A percentile compares a stretch with the other conserved stretches of the same genome.
These are phyloP conservation scores for Phyto melanocephala DNA, from an alignment of 2,888 invertebrate species.

Conservation along the genomic window DNA sequence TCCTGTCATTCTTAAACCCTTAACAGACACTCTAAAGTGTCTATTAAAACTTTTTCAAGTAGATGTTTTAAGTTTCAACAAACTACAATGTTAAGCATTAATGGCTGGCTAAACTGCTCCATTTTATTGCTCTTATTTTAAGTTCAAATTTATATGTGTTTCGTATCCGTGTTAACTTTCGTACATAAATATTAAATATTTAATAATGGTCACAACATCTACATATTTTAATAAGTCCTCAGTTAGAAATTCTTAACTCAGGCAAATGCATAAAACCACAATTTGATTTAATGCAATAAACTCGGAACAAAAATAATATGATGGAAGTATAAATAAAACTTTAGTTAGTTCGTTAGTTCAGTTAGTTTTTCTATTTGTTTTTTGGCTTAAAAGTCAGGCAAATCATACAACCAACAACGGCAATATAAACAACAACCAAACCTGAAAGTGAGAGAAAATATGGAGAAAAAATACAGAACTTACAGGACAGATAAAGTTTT, in stretches of 20 bases:
- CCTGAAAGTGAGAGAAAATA: constrained; percentile 7
- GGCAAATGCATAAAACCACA: constrained; percentile 41
- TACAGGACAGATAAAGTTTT: constrained; percentile 50
- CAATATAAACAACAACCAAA: background rate
- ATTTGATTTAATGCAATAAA: constrained; percentile 54
- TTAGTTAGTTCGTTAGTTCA: constrained; percentile 31
- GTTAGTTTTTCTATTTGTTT: constrained; percentile 12
- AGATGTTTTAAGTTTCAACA: background rate
- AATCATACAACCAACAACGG: background rate
- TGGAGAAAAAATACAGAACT: background rate
- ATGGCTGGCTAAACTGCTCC: no score
- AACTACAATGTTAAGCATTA: background rate
- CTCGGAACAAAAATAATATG: constrained; percentile 12
- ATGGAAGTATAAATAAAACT: constrained; percentile 30
- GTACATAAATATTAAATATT: constrained; percentile 11
- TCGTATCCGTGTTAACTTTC: no score
- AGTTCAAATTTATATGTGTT: no score
- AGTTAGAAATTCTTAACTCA: constrained; percentile 6
- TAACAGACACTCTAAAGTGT: background rate
- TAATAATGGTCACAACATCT: constrained; percentile 14
- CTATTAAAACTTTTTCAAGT: background rate
- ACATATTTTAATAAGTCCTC: background rate
- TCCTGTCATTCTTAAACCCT: background rate
- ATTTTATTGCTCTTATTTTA: no score
- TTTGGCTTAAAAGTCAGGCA: background rate